Conservation (phyloP, 2,113 vertebrate species). For the Corythornis vintsioides region DNA sequence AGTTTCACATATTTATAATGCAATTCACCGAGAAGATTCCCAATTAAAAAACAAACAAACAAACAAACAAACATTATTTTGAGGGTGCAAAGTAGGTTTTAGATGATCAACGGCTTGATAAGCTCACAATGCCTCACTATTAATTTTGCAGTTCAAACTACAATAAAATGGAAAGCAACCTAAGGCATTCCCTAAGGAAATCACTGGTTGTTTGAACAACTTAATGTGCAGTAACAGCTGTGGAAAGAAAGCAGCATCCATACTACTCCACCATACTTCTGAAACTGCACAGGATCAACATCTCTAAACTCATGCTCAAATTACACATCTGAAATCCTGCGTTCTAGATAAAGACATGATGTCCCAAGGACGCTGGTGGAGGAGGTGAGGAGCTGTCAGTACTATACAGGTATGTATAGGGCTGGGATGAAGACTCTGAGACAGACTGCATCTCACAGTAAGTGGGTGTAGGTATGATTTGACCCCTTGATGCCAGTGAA, state of each 20-base stretch:
- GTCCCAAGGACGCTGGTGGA: fast-evolving
- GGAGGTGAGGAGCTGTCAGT: not conserved
- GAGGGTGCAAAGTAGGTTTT: not conserved
- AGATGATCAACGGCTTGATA: not conserved
- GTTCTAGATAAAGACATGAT: not conserved
- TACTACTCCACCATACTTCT: not conserved
- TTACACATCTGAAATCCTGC: fast-evolving
- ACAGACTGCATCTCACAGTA: fast-evolving
- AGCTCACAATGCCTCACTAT: not conserved
- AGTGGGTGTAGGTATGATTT: fast-evolving
- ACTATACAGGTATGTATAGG: fast-evolving
- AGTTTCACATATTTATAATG: not conserved
- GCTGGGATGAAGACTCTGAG: not conserved
- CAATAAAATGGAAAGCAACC: not conserved
- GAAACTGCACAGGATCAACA: fast-evolving
- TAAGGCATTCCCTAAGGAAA: not conserved
- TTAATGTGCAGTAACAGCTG: not conserved
- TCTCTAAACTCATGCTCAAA: not conserved
- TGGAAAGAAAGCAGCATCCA: not conserved
- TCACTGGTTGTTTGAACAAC: too few species aligned
- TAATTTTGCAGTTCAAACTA: not conserved
- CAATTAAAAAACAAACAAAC: not conserved
- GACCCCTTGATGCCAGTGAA: fast-evolving
- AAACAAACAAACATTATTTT: not conserved
- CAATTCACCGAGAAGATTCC: not conserved